These are phyloP conservation scores for Tyto alba DNA, from an alignment of 2,113 vertebrate species.

Conservation along the genomic window DNA sequence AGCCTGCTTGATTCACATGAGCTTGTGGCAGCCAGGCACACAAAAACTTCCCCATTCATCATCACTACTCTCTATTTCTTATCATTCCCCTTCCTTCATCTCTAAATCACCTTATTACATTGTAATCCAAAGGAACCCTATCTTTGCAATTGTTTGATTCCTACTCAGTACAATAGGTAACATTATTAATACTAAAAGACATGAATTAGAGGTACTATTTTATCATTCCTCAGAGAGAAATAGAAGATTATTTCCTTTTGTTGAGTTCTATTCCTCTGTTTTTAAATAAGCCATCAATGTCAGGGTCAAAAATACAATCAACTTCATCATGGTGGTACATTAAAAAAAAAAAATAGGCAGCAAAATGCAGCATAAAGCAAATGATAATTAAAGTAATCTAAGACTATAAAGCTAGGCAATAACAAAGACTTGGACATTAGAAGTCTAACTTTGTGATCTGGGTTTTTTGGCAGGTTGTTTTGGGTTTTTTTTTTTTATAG, in stretches of 20 bases:
- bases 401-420: neutral
- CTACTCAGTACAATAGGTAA: neutral
- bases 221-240: neutral
- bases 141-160: neutral
- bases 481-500: neutral
- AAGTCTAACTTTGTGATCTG: neutral
- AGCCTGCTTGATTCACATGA: neutral
- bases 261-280: neutral
- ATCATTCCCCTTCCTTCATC: neutral
- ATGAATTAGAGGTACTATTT: neutral
- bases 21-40: neutral
- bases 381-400: neutral
- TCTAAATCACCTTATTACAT: neutral
- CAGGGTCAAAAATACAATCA: neutral
- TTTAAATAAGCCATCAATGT: neutral
- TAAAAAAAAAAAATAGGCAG: neutral
- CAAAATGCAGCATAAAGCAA: neutral
- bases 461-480: neutral
- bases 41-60: fast-evolving
- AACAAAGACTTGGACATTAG: neutral
- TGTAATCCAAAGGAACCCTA: neutral
- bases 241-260: neutral
- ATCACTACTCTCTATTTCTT: neutral
- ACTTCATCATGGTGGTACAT: neutral
- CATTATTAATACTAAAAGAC: neutral